Base-by-base conservation (phyloP, 2,888 invertebrate genomes). In the Trachelus iudaicus region DNA sequence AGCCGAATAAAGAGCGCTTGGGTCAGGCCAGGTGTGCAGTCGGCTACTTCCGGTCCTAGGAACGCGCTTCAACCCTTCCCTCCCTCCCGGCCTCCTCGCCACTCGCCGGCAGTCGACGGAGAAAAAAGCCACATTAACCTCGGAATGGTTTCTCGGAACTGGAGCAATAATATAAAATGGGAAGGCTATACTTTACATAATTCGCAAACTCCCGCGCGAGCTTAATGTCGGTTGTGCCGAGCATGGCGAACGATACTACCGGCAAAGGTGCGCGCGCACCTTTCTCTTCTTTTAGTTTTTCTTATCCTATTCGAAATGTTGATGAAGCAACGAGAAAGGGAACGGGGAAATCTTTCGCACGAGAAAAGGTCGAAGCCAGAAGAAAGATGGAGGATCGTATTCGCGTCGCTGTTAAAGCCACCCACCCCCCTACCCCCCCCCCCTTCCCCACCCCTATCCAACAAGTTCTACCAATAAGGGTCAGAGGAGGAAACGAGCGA, bases 161-260 rank as follows among this genome's bases (percentile, higher is more conserved):
- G 76, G 76, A 69, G 79, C 79, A 76, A 81, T 77, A 79, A 76
- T 79, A 83, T 75, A 84, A 83, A 81, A 73, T 37, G 73, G 69
- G 71, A 78, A 75, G 78, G 74, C 79, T 73, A 82, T 80, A 79
- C 81, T 80, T 85, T 81, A 80, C 83, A 79, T 84, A 85, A 85
- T 85, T 80, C 73, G 73, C 80, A 80, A 84, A 80, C 74, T 81
- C 75, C 81, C 73, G 73, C 15, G 40, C 76, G 81, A 77, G 78
- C 80, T 79, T 83, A 83, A 85, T 79, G 83, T 40, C 40, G 40
- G 15, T 6, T 40, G 40, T 40, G 40, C 40, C 1, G 4, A 15
- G 40, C 15, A 40, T 4, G 6, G 40, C 40, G 15, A 40, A 15
- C 40, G 40, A 15, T 15, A 40, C 15, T 15, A 40, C 15, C 37